Evolutionary conservation across 2,888 invertebrate genomes (phyloP).

Genomic region (Rhorus exstirpatorius): DNA sequence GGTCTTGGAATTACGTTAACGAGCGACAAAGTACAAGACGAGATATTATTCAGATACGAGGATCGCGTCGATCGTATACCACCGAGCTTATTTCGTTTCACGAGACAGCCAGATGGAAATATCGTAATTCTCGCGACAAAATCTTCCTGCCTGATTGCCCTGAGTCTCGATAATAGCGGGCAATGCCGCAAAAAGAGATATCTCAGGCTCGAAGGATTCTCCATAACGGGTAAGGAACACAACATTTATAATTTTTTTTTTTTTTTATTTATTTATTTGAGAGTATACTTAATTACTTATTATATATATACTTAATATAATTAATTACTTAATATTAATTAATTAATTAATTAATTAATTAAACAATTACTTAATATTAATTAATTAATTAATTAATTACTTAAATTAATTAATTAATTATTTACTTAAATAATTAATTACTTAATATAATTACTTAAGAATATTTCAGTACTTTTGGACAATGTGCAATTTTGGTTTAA

Average conservation of each 20-base stretch:
- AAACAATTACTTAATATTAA: no score
- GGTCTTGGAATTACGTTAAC: slow-evolving; percentile 71
- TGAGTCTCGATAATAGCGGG: slow-evolving; percentile 74
- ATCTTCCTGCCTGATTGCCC: slow-evolving; percentile 74
- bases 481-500: no score
- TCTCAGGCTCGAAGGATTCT: slow-evolving; percentile 76
- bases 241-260: neutral
- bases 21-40: slow-evolving; percentile 61
- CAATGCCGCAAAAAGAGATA: slow-evolving; percentile 70
- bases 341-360: no score
- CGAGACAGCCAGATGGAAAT: slow-evolving; percentile 63
- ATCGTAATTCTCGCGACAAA: slow-evolving; percentile 77
- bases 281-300: neutral
- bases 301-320: no score
- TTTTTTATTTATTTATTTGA: neutral
- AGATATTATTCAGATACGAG: slow-evolving; percentile 71
- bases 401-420: no score
- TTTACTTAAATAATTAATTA: no score
- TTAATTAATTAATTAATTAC: no score
- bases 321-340: no score
- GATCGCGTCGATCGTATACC: slow-evolving; percentile 75
- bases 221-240: slow-evolving; percentile 79
- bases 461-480: no score
- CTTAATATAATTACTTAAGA: no score
- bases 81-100: slow-evolving; percentile 72